Conservation (phyloP, 2,888 invertebrate genomes). For the Catocala fraxini region DNA sequence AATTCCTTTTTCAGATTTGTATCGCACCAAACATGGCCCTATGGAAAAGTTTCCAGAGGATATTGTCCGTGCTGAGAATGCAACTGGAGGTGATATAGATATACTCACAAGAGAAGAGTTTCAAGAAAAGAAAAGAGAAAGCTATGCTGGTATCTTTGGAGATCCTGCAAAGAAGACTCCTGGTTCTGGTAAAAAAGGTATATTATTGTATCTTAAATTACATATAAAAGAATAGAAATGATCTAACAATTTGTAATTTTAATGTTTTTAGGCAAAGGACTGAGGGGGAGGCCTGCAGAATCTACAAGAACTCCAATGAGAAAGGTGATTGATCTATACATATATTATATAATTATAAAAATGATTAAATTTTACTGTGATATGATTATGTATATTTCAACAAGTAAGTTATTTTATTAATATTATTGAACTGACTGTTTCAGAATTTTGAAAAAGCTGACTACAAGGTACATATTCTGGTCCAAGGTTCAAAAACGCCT, state of each 20-base stretch:
- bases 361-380: no score
- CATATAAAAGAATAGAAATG: neutral
- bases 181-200: conserved; percentile 71
- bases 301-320: conserved; percentile 63
- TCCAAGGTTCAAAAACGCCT: conserved; percentile 84
- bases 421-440: conserved; percentile 44
- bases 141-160: conserved; percentile 81
- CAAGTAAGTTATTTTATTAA: neutral
- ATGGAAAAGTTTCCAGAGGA: conserved; percentile 95
- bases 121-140: conserved; percentile 79
- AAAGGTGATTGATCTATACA: conserved; percentile 59
- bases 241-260: neutral
- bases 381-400: no score
- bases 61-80: conserved; percentile 91
- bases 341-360: no score
- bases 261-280: conserved; percentile 60
- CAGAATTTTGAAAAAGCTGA: conserved; percentile 82
- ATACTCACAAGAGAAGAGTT: conserved; percentile 89
- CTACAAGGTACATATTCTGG: conserved; percentile 89
- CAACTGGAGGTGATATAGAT: conserved; percentile 91
- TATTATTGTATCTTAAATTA: neutral
- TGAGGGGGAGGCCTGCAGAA: conserved; percentile 56
- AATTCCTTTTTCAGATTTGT: conserved; percentile 81
- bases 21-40: conserved; percentile 88
- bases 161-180: conserved; percentile 71